A percentile compares a stretch with the other conserved stretches of the same genome.
Evolutionary conservation across 1,140 invertebrate genomes (phyloP).

Genomic region (Paraescarpia echinospica): DNA sequence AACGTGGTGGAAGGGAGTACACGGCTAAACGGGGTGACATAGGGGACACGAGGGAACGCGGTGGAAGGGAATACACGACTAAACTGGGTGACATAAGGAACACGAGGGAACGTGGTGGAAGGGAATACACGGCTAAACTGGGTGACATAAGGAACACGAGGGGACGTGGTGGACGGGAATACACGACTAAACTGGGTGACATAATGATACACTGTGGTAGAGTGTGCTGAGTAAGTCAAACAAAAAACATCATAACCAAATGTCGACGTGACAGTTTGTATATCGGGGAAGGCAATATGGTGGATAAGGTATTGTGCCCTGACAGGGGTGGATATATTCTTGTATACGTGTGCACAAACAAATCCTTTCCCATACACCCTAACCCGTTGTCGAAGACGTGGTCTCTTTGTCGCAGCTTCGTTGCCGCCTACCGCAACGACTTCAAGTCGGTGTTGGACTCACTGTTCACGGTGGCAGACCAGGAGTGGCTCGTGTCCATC

Average conservation of each 20-base stretch:
- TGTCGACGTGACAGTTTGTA: background rate
- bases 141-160: too few species aligned
- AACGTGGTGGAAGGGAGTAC: too few species aligned
- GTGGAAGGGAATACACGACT: too few species aligned
- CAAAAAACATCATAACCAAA: background rate
- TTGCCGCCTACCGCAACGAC: background rate
- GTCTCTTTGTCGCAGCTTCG: background rate
- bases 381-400: background rate
- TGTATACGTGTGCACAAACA: background rate
- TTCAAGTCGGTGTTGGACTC: background rate
- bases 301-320: background rate
- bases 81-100: too few species aligned
- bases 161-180: too few species aligned
- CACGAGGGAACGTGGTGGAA: too few species aligned
- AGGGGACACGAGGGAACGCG: too few species aligned
- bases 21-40: too few species aligned
- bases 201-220: background rate
- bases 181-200: background rate
- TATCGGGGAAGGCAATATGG: background rate
- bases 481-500: slow-evolving; percentile 19
- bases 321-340: background rate
- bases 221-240: background rate
- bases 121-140: too few species aligned
- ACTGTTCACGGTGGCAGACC: slow-evolving; percentile 8
- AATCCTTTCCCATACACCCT: background rate